A percentile compares a stretch with the other conserved stretches of the same genome.
phyloP scores from a whole-genome alignment of 2,113 vertebrate species.

The Cheilinus undulatus region DNA sequence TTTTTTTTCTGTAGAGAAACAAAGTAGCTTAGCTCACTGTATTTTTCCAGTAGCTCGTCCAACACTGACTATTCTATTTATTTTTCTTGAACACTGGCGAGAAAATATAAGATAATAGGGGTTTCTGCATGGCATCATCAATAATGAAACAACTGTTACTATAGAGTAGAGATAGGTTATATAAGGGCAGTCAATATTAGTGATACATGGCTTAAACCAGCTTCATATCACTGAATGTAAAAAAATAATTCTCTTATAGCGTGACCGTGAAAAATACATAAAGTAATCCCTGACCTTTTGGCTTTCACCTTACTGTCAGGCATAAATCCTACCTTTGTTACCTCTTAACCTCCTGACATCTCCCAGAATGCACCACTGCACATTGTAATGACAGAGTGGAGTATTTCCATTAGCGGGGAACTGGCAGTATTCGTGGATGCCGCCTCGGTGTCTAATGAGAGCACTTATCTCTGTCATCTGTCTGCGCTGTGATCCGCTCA shows the following conservation, averaged over 20 bases:
- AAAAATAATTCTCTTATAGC: conserved; percentile 3
- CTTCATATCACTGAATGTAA: too few species aligned
- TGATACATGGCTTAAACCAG: too few species aligned
- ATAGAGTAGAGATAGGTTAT: too few species aligned
- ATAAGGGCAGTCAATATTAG: too few species aligned
- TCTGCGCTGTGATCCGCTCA: conserved; percentile 60
- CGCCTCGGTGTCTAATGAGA: conserved; percentile 69
- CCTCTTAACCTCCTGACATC: conserved; percentile 51
- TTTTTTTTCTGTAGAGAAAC: too few species aligned
- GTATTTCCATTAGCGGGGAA: conserved; percentile 26
- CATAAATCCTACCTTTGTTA: conserved; percentile 42
- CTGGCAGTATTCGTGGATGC: conserved; percentile 24
- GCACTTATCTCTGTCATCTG: conserved; percentile 72
- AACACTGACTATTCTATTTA: too few species aligned
- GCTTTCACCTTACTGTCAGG: conserved; percentile 14
- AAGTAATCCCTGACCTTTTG: conserved; percentile 23
- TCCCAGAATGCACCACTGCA: conserved; percentile 37
- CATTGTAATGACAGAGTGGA: conserved; percentile 18
- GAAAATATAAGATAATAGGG: too few species aligned
- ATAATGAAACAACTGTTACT: too few species aligned
- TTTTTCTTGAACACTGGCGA: too few species aligned
- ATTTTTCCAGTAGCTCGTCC: too few species aligned
- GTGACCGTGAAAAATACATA: neutral
- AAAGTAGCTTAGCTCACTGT: too few species aligned
- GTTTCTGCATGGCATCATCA: too few species aligned